Conservation (phyloP, 2,888 invertebrate genomes). For the Lasioglossum figueresi region DNA sequence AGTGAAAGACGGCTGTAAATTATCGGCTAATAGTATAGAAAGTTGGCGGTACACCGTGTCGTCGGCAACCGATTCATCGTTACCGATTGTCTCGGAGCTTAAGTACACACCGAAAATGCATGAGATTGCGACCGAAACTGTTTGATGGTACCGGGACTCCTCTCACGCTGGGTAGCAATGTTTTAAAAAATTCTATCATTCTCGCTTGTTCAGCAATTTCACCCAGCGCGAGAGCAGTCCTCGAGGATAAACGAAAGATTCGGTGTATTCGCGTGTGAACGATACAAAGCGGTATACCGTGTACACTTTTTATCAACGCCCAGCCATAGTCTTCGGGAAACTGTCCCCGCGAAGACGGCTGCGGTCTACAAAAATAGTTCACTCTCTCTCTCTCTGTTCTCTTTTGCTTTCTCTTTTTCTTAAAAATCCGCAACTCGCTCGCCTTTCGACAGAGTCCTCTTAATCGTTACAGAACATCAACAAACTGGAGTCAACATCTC, state of each 20-base stretch:
- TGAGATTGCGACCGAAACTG: not conserved
- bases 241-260: not conserved
- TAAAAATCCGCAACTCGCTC: conserved; percentile 9
- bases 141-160: not conserved
- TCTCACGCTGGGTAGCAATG: not conserved
- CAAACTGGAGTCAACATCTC: conserved; percentile 22
- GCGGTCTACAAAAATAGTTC: conserved; percentile 71
- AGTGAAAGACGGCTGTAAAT: conserved; percentile 26
- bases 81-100: conserved; percentile 22
- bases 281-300: conserved; percentile 15
- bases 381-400: conserved; percentile 41
- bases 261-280: not conserved
- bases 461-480: conserved; percentile 12
- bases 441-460: conserved; percentile 1
- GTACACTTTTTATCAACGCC: conserved; percentile 39
- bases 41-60: conserved; percentile 16
- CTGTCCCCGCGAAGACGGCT: conserved; percentile 23
- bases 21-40: conserved; percentile 15
- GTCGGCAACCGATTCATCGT: conserved; percentile 1
- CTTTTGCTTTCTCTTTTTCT: not conserved
- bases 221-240: not conserved
- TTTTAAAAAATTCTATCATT: not conserved
- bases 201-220: not conserved
- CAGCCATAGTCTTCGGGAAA: not conserved
- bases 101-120: conserved; percentile 49